Conservation (phyloP, 2,888 invertebrate genomes). For the Micropterix aruncella region DNA sequence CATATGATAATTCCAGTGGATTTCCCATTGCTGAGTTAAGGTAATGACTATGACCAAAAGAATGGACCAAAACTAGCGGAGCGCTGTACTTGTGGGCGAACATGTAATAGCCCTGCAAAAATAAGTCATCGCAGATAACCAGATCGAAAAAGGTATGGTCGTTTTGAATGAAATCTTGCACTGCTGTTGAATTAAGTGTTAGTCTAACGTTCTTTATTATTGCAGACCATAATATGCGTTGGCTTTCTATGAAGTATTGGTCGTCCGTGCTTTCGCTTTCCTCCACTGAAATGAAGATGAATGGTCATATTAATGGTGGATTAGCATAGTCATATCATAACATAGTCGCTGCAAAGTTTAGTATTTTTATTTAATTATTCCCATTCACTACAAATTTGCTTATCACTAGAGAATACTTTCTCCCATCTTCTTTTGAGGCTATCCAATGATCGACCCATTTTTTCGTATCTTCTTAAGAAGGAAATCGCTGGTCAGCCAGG, state of each 20-base stretch:
- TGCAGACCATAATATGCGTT: neutral
- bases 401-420: no score
- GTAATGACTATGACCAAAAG: conserved; percentile 13
- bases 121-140: conserved; percentile 16
- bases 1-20: conserved; percentile 20
- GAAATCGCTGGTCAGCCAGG: no score
- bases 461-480: no score
- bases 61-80: conserved; percentile 11
- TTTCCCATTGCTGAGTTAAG: conserved; percentile 13
- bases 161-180: conserved; percentile 12
- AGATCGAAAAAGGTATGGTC: conserved; percentile 16
- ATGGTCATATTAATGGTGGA: no score
- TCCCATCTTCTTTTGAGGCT: no score
- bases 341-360: no score
- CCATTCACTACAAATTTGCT: no score
- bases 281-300: no score
- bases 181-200: conserved; percentile 10
- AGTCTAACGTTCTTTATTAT: conserved; percentile 8
- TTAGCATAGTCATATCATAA: no score
- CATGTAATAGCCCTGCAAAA: conserved; percentile 16
- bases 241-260: neutral
- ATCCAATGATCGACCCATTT: no score
- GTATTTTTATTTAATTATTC: no score
- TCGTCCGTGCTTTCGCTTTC: no score
- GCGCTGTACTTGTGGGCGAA: conserved; percentile 17